Base-by-base conservation (phyloP, 2,797 vertebrate species). In the Anableps anableps region DNA sequence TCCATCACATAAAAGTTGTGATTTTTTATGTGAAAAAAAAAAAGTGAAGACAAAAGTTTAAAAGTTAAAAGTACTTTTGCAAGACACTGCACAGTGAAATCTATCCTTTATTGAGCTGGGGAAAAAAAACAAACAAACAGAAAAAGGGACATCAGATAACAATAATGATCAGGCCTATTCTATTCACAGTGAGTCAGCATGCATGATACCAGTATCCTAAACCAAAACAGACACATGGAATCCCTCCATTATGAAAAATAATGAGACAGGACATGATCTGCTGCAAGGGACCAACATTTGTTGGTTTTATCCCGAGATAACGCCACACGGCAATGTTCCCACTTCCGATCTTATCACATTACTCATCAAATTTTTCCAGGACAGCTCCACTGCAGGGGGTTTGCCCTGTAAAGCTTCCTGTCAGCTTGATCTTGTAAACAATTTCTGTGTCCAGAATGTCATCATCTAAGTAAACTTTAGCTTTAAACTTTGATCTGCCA, bases 301-400 rank as follows among this genome's bases (percentile, higher is more conserved):
- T 81, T 79, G 80, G 74, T 74, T 77, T 8, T 55, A 78, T 85
- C 82, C 23, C 34, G 45, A 50, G 83, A 86, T 76, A 84, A 88
- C n/a, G 76, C 36, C 26, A 41, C 36, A 0, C 36, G 50, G 77
- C 64, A 77, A 77, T 17, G 85, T 58, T 80, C 36, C 31, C 66
- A 78, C 66, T 66, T 80, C 74, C 21, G 3, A n/a, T 78, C 66
- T 81, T 55, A 89, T 86, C 85, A 80, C 77, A 66, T 75, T 77
- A 58, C 73, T 81, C 47, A 66, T 74, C 79, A 38, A 74, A 45
- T 80, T 75, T 83, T 79, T 31, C 73, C 51, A 75, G 51, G 41
- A n/a, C 51, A 58, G 34, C 36, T 55, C 81, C 62, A n/a, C 78
- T 21, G 66, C 48, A 43, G 72, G 14, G n/a, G 43, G 26, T 72